Base-by-base conservation (phyloP, 2,888 invertebrate genomes). In the Tetragonula carbonaria region DNA sequence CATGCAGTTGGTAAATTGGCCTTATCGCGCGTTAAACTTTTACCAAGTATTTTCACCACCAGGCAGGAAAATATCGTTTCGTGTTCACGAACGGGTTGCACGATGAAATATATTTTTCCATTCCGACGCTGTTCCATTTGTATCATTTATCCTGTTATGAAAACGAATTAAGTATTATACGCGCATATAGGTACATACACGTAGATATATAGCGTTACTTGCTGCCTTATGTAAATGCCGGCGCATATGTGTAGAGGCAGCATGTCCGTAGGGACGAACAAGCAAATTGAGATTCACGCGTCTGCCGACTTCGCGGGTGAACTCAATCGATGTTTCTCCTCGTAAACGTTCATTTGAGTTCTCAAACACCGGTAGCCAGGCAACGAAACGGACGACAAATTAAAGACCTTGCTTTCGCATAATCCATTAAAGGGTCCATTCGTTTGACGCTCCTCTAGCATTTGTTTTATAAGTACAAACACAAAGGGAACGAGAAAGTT, bases 201-300 rank as follows among this genome's bases (percentile, higher is more conserved):
- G 50, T 21, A 28, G 8, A 16, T 18, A 45, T 45, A 11, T 50
- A 28, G 57, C 45, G 51, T 73, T 11, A 28, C 62, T 75, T 68
- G 57, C 67, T 80, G 73, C 78, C 80, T 86, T 78, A 78, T 88
- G 81, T 80, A 89, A 87, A 88, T 89, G 78, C 63, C 57, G 66
- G 33, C 68, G 67, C 67, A 82, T 80, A 78, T 75, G 74, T 83
- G 83, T 72, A 67, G 57, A 57, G 76, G 62, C 70, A 67, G 66
- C 74, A 72, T 63, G 81, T 75, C 88, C 81, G 65, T 62, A 68
- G 88, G 80, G 85, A 88, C 84, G 80, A 85, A 66, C 78, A 71
- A 74, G 83, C 85, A 88, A 88, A 88, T 88, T 88, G 89, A 87
- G 87, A 88, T 88, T 88, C 89, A 88, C 89, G 85, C 71, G 88